Percentiles rank a stretch among this genome's conserved stretches.
These are phyloP conservation scores for Cephus sareptanus DNA, from an alignment of 2,888 invertebrate genomes.

Conservation along the genomic window DNA sequence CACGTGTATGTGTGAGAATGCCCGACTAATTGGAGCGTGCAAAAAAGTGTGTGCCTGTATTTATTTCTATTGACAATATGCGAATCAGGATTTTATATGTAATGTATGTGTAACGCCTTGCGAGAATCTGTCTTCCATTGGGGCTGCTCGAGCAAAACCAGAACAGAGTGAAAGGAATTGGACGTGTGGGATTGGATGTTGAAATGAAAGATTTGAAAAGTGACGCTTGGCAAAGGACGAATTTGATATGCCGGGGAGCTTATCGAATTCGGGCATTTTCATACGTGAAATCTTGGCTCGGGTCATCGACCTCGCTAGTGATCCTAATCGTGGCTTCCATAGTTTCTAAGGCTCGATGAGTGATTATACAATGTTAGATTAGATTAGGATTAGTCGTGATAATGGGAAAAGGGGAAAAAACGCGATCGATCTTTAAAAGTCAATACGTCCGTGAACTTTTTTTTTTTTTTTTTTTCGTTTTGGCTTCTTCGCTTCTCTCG, in stretches of 20 bases:
- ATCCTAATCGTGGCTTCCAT: neutral
- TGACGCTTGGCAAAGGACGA: neutral
- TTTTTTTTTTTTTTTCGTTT: neutral
- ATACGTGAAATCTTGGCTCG: neutral
- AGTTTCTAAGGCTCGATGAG: neutral
- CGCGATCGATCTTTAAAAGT: neutral
- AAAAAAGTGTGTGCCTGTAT: neutral
- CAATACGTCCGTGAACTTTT: neutral
- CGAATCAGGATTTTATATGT: neutral
- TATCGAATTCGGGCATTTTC: neutral
- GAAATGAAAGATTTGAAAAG: neutral
- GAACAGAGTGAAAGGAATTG: neutral
- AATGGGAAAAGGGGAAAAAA: neutral
- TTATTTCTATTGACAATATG: neutral
- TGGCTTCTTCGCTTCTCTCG: slow-evolving; percentile 1
- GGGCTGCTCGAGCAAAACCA: neutral
- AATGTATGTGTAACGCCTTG: neutral
- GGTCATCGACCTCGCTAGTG: neutral
- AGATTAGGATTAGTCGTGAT: neutral
- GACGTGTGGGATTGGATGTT: neutral
- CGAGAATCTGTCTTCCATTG: neutral
- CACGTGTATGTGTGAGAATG: neutral
- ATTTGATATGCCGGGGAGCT: neutral
- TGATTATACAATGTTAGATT: neutral
- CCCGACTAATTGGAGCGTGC: neutral